Evolutionary conservation across 2,888 invertebrate genomes (phyloP).

Genomic region (Leptinotarsa haldemani): DNA sequence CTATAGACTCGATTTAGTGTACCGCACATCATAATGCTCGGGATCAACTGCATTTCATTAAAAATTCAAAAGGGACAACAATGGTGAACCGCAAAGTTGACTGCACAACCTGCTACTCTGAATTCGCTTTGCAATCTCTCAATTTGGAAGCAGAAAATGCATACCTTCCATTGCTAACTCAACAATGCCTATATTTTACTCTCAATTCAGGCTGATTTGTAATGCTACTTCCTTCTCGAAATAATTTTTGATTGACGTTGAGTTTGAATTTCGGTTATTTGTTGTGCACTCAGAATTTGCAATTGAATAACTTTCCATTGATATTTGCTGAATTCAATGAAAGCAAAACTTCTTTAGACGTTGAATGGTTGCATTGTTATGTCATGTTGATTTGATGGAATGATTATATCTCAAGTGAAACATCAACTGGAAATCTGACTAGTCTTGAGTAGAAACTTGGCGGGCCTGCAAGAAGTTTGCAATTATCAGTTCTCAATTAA

Average conservation of each 20-base stretch:
- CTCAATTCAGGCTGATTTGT: constrained; percentile 52
- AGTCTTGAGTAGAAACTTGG: too few relatives aligned
- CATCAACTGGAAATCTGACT: too few relatives aligned
- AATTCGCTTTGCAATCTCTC: constrained; percentile 55
- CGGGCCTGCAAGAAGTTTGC: too few relatives aligned
- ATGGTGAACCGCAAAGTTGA: constrained; percentile 53
- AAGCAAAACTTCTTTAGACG: neutral
- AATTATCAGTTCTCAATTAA: too few relatives aligned
- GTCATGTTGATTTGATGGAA: too few relatives aligned
- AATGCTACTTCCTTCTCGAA: constrained; percentile 59
- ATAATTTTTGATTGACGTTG: constrained; percentile 53
- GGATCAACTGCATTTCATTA: neutral
- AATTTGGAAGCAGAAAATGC: constrained; percentile 56
- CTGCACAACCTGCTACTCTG: constrained; percentile 58
- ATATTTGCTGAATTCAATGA: neutral
- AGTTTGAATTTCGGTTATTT: constrained; percentile 25
- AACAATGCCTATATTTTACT: constrained; percentile 60
- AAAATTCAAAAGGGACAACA: constrained; percentile 47
- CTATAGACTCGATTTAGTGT: too few relatives aligned
- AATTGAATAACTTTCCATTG: constrained; percentile 29
- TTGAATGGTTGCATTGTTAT: neutral
- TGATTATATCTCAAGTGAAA: too few relatives aligned
- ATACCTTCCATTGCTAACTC: constrained; percentile 53
- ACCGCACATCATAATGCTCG: neutral
- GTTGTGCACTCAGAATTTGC: constrained; percentile 2